Evolutionary conservation across 2,113 vertebrate genomes (phyloP).

Genomic region (Desmodus rotundus): DNA sequence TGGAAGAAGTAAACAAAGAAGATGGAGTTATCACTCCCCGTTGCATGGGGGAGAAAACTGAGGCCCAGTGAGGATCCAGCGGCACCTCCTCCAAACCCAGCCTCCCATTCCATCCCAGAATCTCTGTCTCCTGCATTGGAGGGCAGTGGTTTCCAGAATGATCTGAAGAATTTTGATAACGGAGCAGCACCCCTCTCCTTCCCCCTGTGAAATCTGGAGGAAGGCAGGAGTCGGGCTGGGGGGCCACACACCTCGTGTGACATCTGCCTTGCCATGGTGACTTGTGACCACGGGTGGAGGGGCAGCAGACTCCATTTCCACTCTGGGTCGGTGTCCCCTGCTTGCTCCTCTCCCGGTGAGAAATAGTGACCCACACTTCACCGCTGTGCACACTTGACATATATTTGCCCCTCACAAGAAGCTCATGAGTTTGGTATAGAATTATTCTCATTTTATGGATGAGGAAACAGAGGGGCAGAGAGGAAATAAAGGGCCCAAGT

Average conservation of each 20-base stretch:
- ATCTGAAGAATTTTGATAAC: not conserved
- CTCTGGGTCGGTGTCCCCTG: not conserved
- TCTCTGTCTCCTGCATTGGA: not conserved
- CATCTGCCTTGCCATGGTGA: not conserved
- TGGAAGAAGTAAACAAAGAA: too few species aligned
- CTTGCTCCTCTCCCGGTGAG: not conserved
- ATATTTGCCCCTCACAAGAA: not conserved
- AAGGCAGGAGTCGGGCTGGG: not conserved
- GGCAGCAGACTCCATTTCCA: too few species aligned
- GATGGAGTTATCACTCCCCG: not conserved
- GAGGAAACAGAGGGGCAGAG: not conserved
- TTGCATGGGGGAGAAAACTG: not conserved
- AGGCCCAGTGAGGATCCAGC: not conserved
- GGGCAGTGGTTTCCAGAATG: not conserved
- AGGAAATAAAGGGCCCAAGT: fast-evolving
- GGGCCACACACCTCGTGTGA: fast-evolving
- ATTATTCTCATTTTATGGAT: not conserved
- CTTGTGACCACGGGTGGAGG: fast-evolving
- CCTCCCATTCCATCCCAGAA: not conserved
- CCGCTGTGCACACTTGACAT: fast-evolving
- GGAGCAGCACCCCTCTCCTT: not conserved
- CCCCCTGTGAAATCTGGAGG: not conserved
- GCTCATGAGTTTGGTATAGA: not conserved
- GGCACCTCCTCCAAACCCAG: not conserved
- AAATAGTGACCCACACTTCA: not conserved